Evolutionary conservation across 92 coral and sea anemone species (phyloP).

Genomic region (Ricordea florida): DNA sequence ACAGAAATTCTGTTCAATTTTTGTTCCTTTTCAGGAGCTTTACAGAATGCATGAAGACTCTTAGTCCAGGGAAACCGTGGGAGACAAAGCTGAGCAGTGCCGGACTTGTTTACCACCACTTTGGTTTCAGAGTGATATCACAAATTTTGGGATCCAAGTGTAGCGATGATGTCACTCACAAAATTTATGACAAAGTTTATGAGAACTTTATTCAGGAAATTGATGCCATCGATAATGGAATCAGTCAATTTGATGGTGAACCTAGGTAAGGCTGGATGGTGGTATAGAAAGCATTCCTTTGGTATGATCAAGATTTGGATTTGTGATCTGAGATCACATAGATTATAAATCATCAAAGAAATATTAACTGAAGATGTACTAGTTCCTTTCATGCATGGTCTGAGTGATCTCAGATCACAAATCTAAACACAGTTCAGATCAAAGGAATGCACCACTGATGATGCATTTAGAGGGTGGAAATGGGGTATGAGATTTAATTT

Average conservation of each 20-base stretch:
- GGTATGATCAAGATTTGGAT: no score
- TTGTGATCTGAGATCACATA: no score
- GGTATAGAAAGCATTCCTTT: background rate
- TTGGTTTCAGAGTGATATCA: slow-evolving; percentile 78
- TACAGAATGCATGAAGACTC: slow-evolving; percentile 80
- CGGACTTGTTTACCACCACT: slow-evolving; percentile 92
- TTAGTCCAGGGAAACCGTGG: slow-evolving; percentile 71
- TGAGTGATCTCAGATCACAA: no score
- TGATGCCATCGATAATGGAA: slow-evolving; percentile 98
- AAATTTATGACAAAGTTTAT: slow-evolving; percentile 89
- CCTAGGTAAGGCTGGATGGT: slow-evolving; percentile 61
- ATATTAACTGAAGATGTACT: no score
- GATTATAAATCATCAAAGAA: no score
- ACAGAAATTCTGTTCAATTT: background rate
- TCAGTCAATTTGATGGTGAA: slow-evolving; percentile 70
- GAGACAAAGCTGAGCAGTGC: slow-evolving; percentile 94
- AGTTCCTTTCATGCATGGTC: no score
- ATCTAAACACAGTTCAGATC: no score
- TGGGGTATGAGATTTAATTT: no score
- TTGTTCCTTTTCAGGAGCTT: slow-evolving; percentile 70
- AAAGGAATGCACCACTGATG: no score
- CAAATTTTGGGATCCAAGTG: slow-evolving; percentile 63
- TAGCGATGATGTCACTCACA: slow-evolving; percentile 61
- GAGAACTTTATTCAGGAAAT: slow-evolving; percentile 87
- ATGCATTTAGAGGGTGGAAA: background rate